A percentile compares a stretch with the other conserved stretches of the same genome.
phyloP scores from a whole-genome alignment of 1,140 invertebrate species.

The Hestina assimilis region DNA sequence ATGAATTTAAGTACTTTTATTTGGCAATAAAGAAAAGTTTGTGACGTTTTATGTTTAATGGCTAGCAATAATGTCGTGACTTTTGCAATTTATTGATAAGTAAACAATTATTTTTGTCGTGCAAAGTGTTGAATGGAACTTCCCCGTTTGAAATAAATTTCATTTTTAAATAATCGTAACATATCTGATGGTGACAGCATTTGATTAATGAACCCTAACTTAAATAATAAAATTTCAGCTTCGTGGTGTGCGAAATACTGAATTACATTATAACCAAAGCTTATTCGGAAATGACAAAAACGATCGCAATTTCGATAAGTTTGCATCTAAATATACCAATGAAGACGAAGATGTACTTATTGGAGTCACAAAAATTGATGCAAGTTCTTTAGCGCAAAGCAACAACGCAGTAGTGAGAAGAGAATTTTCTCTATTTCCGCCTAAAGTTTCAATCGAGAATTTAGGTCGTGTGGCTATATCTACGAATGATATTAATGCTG shows the following conservation, averaged over 20 bases:
- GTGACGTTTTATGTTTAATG: no score
- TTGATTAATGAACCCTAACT: no score
- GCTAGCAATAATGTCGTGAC: no score
- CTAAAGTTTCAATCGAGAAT: conserved; percentile 16
- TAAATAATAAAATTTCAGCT: no score
- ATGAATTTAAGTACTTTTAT: no score
- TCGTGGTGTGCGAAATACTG: conserved; percentile 38
- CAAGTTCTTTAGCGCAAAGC: conserved; percentile 42
- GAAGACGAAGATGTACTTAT: conserved; percentile 45
- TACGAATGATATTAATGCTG: conserved; percentile 57
- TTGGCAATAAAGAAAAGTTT: no score
- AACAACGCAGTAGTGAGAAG: conserved; percentile 46
- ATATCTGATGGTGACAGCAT: no score
- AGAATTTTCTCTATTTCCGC: conserved; percentile 57
- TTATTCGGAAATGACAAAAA: conserved; percentile 47
- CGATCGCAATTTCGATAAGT: conserved; percentile 39
- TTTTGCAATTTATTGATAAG: no score
- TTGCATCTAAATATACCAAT: conserved; percentile 16
- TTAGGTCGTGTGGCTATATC: conserved; percentile 40
- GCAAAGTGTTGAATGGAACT: no score
- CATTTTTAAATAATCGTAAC: neutral
- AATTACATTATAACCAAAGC: conserved; percentile 12
- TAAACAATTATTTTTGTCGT: no score
- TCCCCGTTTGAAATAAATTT: neutral
- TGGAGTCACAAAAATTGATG: conserved; percentile 56